Evolutionary conservation across 2,888 invertebrate species (phyloP).

Genomic region (Aphrophora alni): DNA sequence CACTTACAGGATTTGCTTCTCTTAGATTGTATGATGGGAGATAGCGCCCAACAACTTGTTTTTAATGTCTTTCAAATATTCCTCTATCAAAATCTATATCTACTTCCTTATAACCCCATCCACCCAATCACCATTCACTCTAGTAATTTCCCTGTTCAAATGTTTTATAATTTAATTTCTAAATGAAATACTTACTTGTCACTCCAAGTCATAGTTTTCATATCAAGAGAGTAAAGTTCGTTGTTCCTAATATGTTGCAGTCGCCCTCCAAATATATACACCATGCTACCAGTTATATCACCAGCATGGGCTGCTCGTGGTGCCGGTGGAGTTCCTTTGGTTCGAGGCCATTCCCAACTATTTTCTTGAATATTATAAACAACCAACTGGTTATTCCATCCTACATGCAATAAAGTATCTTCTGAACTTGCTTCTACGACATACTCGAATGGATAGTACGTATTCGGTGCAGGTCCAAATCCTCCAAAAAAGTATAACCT

Average conservation of each 20-base stretch:
- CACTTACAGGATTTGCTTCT: no score
- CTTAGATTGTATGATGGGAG: no score
- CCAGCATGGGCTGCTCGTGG: conserved; percentile 59
- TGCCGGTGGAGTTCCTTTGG: conserved; percentile 55
- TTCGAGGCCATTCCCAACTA: conserved; percentile 53
- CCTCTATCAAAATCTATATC: no score
- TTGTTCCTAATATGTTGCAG: conserved; percentile 55
- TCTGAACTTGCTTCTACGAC: conserved; percentile 40
- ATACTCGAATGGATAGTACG: conserved; percentile 34
- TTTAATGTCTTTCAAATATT: no score
- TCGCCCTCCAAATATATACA: conserved; percentile 60
- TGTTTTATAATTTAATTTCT: no score
- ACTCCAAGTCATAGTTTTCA: conserved; percentile 57
- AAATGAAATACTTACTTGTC: conserved; percentile 55
- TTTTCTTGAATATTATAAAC: conserved; percentile 51
- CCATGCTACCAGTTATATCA: conserved; percentile 51
- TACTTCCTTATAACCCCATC: no score
- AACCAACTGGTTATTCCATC: conserved; percentile 56
- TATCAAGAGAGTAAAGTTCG: conserved; percentile 58
- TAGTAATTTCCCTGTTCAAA: no score
- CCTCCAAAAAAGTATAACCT: conserved; percentile 55
- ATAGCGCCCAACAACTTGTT: no score
- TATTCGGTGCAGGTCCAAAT: conserved; percentile 49
- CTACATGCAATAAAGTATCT: conserved; percentile 45
- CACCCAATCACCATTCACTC: no score